Conservation (phyloP, 1,140 invertebrate genomes). For the Cherax quadricarinatus region DNA sequence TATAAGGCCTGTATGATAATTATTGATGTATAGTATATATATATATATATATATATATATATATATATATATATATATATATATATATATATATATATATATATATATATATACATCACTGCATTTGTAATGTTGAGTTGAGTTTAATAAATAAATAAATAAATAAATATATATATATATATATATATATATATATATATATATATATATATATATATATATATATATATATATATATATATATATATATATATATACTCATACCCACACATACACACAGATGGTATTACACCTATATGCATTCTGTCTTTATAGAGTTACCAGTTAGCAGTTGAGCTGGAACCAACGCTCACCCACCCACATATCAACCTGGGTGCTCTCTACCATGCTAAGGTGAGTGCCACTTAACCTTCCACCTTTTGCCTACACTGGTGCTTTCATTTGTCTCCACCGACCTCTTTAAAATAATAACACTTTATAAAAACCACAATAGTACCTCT, state of each 20-base stretch:
- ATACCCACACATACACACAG: no score
- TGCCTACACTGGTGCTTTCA: neutral
- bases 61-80: constrained; percentile 37
- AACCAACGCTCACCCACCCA: constrained; percentile 58
- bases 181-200: no score
- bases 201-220: constrained; percentile 23
- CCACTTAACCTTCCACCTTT: neutral
- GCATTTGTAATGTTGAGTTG: no score
- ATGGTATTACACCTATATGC: neutral
- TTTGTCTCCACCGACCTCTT: no score
- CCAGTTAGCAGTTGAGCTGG: constrained; percentile 42
- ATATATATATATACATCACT: constrained; percentile 39
- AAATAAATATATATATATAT: no score
- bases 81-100: constrained; percentile 41
- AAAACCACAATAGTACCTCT: no score
- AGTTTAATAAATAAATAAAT: no score
- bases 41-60: constrained; percentile 3
- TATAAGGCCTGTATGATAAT: no score
- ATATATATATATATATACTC: neutral
- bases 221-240: constrained; percentile 20
- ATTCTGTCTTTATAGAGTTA: constrained; percentile 23
- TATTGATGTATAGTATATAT: neutral
- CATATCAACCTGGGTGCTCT: constrained; percentile 60
- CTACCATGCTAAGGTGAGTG: constrained; percentile 61
- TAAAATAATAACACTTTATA: no score